These are phyloP conservation scores for Pollenia labialis DNA, from an alignment of 2,888 invertebrate genomes.

Conservation along the genomic window DNA sequence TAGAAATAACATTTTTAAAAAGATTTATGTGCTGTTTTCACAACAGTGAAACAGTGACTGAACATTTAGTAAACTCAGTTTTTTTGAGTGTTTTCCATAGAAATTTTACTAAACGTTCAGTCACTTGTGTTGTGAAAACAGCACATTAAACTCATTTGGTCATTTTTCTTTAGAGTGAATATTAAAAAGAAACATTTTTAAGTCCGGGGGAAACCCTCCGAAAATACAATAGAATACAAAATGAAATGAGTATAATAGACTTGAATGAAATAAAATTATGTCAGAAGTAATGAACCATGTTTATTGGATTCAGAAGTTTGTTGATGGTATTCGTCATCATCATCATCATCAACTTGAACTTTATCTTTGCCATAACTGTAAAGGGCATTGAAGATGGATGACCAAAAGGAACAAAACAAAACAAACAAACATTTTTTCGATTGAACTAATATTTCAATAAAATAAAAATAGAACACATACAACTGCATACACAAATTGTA, in stretches of 20 bases:
- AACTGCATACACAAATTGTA: too few relatives aligned
- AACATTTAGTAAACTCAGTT: too few relatives aligned
- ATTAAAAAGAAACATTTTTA: background rate
- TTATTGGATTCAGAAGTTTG: constrained; percentile 35
- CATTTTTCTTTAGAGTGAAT: background rate
- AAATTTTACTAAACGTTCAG: too few relatives aligned
- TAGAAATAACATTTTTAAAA: too few relatives aligned
- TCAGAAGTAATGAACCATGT: constrained; percentile 51
- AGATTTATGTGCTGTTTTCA: too few relatives aligned
- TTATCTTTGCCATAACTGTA: background rate
- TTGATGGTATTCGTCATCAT: constrained; percentile 20
- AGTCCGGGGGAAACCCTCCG: background rate
- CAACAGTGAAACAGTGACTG: too few relatives aligned
- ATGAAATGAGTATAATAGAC: background rate
- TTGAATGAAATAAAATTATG: constrained; percentile 23
- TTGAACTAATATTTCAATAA: too few relatives aligned
- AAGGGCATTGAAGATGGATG: background rate
- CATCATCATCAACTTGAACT: constrained; percentile 9
- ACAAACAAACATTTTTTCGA: too few relatives aligned
- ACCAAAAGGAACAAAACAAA: constrained; percentile 5
- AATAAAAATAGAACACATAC: too few relatives aligned
- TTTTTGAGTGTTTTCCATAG: too few relatives aligned
- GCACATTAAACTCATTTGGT: too few relatives aligned
- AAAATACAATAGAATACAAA: background rate
- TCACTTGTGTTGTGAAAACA: too few relatives aligned